phyloP scores from a whole-genome alignment of 2,888 invertebrate genomes.

The Hypena proboscidalis region DNA sequence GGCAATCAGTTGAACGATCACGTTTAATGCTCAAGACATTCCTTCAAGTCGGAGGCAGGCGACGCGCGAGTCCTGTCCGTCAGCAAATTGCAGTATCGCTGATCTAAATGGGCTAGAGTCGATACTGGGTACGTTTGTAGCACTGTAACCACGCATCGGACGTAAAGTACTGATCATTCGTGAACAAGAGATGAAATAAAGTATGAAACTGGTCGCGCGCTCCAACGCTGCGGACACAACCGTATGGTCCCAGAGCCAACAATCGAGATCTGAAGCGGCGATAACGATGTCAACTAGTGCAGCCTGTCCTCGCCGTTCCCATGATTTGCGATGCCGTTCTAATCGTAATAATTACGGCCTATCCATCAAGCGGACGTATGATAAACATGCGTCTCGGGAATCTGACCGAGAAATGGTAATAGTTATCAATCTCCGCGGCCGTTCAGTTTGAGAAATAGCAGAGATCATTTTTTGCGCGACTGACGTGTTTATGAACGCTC shows the following conservation, averaged over 20 bases:
- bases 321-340: constrained; percentile 82
- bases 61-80: constrained; percentile 69
- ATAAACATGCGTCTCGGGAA: constrained; percentile 67
- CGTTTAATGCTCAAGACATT: constrained; percentile 58
- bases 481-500: constrained; percentile 78
- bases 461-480: constrained; percentile 78
- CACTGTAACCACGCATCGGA: constrained; percentile 68
- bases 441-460: constrained; percentile 74
- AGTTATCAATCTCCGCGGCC: constrained; percentile 62
- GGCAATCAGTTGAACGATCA: constrained; percentile 55
- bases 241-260: constrained; percentile 67
- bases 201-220: constrained; percentile 67
- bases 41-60: constrained; percentile 61
- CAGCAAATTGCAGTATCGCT: constrained; percentile 72
- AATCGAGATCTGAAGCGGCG: constrained; percentile 77
- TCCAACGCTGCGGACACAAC: constrained; percentile 48
- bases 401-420: constrained; percentile 63
- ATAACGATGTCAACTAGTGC: constrained; percentile 79
- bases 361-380: constrained; percentile 80
- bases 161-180: constrained; percentile 69
- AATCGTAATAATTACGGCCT: constrained; percentile 81
- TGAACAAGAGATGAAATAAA: constrained; percentile 73
- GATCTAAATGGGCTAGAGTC: constrained; percentile 80
- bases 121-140: constrained; percentile 67
- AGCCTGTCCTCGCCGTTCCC: constrained; percentile 78